phyloP scores from a whole-genome alignment of 2,888 invertebrate species.

The Nomada lathburiana region DNA sequence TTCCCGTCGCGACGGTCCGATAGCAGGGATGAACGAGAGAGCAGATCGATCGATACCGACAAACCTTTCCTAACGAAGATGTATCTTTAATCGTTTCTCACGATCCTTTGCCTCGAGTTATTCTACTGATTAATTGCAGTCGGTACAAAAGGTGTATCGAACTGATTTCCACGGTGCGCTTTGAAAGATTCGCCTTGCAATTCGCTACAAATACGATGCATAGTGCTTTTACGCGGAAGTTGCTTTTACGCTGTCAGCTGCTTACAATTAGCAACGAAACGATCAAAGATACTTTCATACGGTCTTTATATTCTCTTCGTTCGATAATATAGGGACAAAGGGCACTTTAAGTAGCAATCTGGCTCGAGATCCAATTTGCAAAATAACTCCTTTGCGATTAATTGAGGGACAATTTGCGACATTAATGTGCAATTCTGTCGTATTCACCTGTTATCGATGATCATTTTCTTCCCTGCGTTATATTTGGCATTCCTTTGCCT shows the following conservation, averaged over 20 bases:
- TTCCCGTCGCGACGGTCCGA: constrained; percentile 13
- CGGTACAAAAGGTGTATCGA: constrained; percentile 35
- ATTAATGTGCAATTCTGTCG: too few species aligned
- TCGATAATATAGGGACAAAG: neutral
- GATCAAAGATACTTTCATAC: neutral
- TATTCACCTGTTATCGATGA: too few species aligned
- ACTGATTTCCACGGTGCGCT: constrained; percentile 27
- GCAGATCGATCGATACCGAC: constrained; percentile 34
- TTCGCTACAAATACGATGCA: constrained; percentile 1
- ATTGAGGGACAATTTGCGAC: too few species aligned
- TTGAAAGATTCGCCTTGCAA: constrained; percentile 5
- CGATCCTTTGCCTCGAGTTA: constrained; percentile 36
- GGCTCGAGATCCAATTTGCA: too few species aligned
- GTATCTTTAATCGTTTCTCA: constrained; percentile 60
- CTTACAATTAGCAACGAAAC: neutral
- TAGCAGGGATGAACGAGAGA: constrained; percentile 25
- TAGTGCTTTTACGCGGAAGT: neutral
- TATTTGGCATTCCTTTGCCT: too few species aligned
- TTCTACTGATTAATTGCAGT: constrained; percentile 46
- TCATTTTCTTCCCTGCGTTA: too few species aligned
- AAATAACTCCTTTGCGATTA: too few species aligned
- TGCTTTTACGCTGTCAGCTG: neutral
- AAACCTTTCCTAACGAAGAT: constrained; percentile 30
- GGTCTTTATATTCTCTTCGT: too few species aligned
- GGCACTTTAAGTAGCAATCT: too few species aligned